Evolutionary conservation across 2,888 invertebrate species (phyloP).

Genomic region (Cheilosia pagana): DNA sequence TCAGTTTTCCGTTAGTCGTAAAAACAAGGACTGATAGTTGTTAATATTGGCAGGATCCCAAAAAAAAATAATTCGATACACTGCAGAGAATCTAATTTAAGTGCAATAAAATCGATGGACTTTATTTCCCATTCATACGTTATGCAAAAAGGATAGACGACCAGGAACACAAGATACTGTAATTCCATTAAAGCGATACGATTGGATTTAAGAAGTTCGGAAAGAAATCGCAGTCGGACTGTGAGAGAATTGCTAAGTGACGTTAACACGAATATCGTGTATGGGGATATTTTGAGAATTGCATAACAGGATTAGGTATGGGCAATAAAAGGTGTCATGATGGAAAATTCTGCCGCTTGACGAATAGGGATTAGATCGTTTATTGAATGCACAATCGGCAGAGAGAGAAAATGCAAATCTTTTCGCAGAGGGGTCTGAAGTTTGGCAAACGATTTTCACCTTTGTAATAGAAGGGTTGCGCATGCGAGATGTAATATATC

Average conservation of each 20-base stretch:
- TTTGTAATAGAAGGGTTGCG: slow-evolving; percentile 39
- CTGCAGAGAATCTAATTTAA: slow-evolving; percentile 71
- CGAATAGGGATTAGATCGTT: slow-evolving; percentile 66
- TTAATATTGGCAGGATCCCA: slow-evolving; percentile 23
- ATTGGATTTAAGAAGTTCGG: slow-evolving; percentile 77
- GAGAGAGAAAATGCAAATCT: slow-evolving; percentile 64
- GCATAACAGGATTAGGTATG: slow-evolving; percentile 82
- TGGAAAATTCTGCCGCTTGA: slow-evolving; percentile 72
- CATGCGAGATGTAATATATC: slow-evolving; percentile 44
- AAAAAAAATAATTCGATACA: slow-evolving; percentile 58
- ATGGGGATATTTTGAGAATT: slow-evolving; percentile 50
- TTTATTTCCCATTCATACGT: slow-evolving; percentile 44
- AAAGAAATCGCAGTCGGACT: slow-evolving; percentile 23
- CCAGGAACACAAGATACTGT: slow-evolving; percentile 64
- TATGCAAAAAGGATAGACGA: slow-evolving; percentile 66
- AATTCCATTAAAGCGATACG: slow-evolving; percentile 83
- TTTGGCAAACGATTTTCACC: slow-evolving; percentile 50
- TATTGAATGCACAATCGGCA: slow-evolving; percentile 37
- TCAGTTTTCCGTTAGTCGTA: slow-evolving; percentile 65
- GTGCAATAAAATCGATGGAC: slow-evolving; percentile 69
- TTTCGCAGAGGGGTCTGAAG: slow-evolving; percentile 40
- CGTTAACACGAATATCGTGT: slow-evolving; percentile 28
- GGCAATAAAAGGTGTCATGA: slow-evolving; percentile 81
- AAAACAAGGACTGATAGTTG: slow-evolving; percentile 48
- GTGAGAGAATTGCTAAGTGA: slow-evolving; percentile 59